Conservation (phyloP, 2,888 invertebrate genomes). For the Nomada goodeniana region DNA sequence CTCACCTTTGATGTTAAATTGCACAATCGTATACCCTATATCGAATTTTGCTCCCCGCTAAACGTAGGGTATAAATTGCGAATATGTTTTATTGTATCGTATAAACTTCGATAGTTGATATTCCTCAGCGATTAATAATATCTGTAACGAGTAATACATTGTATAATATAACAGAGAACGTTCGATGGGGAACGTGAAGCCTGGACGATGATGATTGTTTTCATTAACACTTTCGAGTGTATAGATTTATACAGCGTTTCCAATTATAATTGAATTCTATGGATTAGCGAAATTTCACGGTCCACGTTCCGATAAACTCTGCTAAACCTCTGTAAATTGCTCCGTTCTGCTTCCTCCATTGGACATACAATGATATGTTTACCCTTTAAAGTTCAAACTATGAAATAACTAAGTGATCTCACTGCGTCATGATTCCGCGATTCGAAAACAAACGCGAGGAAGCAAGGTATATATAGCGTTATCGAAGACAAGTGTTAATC, state of each 20-base stretch:
- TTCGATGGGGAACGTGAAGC: slow-evolving; percentile 20
- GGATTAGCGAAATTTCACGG: slow-evolving; percentile 16
- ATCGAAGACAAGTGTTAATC: slow-evolving; percentile 54
- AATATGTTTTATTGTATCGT: slow-evolving; percentile 57
- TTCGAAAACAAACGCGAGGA: slow-evolving; percentile 2
- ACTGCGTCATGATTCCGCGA: slow-evolving; percentile 15
- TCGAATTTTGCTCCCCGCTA: slow-evolving; percentile 43
- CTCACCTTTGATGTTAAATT: slow-evolving; percentile 54
- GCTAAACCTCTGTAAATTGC: slow-evolving; percentile 21
- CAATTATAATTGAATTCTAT: slow-evolving; percentile 17
- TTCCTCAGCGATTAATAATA: slow-evolving; percentile 52
- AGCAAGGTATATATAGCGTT: slow-evolving; percentile 5
- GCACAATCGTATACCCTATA: slow-evolving; percentile 57
- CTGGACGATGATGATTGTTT: slow-evolving; percentile 46
- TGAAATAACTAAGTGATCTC: slow-evolving; percentile 47
- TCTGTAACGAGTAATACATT: slow-evolving; percentile 57
- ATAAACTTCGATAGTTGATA: slow-evolving; percentile 58
- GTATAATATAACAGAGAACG: slow-evolving; percentile 52
- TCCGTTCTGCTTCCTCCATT: slow-evolving; percentile 11
- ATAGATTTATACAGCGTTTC: slow-evolving; percentile 37
- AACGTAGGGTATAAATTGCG: slow-evolving; percentile 50
- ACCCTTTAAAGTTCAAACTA: slow-evolving; percentile 22
- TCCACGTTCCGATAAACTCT: slow-evolving; percentile 7
- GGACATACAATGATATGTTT: not conserved
- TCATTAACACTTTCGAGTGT: slow-evolving; percentile 58